phyloP scores from a whole-genome alignment of 2,113 vertebrate species.

The Macroglossus sobrinus region DNA sequence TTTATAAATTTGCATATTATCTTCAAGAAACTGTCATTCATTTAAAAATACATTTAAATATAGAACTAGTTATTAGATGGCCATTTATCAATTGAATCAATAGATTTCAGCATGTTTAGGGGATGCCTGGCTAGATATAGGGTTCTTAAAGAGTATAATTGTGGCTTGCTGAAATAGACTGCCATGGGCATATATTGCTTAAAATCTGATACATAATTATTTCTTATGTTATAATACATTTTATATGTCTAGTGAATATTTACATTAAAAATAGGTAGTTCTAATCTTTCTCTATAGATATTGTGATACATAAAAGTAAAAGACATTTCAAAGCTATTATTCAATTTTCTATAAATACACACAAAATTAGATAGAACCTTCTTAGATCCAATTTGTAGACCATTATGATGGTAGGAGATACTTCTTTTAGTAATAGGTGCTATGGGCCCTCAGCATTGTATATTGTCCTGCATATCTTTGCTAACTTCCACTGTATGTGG shows the following conservation, averaged over 20 bases:
- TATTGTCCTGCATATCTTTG: neutral
- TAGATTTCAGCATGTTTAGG: neutral
- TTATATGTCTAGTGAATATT: neutral
- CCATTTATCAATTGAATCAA: neutral
- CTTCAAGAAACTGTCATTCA: neutral
- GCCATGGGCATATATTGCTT: neutral
- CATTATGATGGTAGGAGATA: neutral
- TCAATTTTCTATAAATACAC: neutral
- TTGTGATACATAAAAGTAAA: neutral
- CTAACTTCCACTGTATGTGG: neutral
- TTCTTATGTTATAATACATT: neutral
- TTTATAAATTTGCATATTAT: neutral
- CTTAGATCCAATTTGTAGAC: neutral
- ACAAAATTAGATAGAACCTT: neutral
- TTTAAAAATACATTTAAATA: neutral
- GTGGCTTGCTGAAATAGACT: neutral
- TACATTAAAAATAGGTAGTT: neutral
- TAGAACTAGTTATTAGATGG: neutral
- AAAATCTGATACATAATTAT: neutral
- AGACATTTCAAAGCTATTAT: neutral
- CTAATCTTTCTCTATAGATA: neutral
- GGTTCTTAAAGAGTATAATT: neutral
- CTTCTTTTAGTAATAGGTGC: neutral
- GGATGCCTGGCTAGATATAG: neutral
- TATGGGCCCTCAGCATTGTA: neutral